These are phyloP conservation scores for Triplophysa dalaica DNA, from an alignment of 2,113 vertebrate species.

Conservation along the genomic window DNA sequence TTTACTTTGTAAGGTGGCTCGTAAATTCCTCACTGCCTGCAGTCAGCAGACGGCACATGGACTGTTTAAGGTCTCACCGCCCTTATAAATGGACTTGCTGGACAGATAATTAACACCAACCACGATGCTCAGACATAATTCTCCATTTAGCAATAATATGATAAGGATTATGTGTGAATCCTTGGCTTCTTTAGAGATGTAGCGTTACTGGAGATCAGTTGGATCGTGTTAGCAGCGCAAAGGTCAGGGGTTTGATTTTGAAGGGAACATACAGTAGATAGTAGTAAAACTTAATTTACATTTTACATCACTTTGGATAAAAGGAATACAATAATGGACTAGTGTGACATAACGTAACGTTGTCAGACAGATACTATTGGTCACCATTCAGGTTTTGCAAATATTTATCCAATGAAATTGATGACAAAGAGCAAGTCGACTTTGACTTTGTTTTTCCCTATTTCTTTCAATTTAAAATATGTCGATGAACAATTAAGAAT, in stretches of 20 bases:
- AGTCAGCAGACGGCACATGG: constrained; percentile 60
- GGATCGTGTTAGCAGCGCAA: not conserved
- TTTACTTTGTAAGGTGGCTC: constrained; percentile 52
- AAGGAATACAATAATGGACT: no score
- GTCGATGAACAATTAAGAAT: no score
- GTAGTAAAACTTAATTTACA: no score
- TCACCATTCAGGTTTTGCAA: no score
- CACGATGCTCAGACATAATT: constrained; percentile 83
- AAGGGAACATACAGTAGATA: no score
- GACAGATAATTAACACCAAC: constrained; percentile 80
- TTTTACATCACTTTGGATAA: no score
- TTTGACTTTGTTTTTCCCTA: no score
- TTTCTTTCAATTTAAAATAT: no score
- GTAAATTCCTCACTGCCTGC: constrained; percentile 73
- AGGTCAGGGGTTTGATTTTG: not conserved
- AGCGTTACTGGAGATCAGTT: constrained; percentile 54
- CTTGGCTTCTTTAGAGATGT: constrained; percentile 60
- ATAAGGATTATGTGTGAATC: constrained; percentile 76
- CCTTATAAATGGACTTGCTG: constrained; percentile 79
- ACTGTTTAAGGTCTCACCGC: constrained; percentile 58
- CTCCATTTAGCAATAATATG: constrained; percentile 91
- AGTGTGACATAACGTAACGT: no score
- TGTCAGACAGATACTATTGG: no score
- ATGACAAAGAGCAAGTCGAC: no score
- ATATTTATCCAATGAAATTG: no score